Evolutionary conservation across 2,797 vertebrate genomes (phyloP), one percentile per base, ranked within the genome.

Genomic region (Pseudomugil gertrudae): DNA sequence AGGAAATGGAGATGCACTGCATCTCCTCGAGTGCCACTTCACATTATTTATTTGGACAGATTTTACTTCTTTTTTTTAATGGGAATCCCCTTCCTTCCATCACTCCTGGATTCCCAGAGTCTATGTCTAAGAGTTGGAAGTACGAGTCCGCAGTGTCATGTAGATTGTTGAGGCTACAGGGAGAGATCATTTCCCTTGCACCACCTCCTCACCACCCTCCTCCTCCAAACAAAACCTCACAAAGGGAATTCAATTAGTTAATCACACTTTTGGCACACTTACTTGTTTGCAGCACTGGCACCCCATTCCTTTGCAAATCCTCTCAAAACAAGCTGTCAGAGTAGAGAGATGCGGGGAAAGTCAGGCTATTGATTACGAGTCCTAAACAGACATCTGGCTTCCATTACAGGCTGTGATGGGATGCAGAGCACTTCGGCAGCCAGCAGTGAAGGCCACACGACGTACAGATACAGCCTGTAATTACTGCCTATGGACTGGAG

Each of bases 301-400:
- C 90, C 90, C 93, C 92, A 60, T 70, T 8, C 71, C 89, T 92
- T 89, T 91, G 85, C 93, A 90, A 90, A 89, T 89, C 83, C 92
- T 94, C 91, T 94, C 90, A 92, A 94, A 96, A 96, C 94, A 95
- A 94, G 92, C 86, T 88, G 93, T 94, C 93, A 91, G 90, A 71
- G 72, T 50, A 57, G 68, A 79, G 72, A 69, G 78, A 69, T 75
- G n/a, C 57, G 74, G 78, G 81, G 84, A 90, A 82, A 88, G 79
- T 82, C 72, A 27, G 80, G 76, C 85, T 89, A 96, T 96, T 94
- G 95, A 96, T 96, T 95, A 95, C 95, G 92, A 90, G 89, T 89
- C 90, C 92, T 83, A 87, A 95, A 94, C 88, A 88, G 88, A 93
- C 96, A 96, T 96, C 95, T 98, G 97, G 94, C 91, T 95, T 94